Conservation (phyloP, 2,888 invertebrate species). For the Pegoplata infirma region DNA sequence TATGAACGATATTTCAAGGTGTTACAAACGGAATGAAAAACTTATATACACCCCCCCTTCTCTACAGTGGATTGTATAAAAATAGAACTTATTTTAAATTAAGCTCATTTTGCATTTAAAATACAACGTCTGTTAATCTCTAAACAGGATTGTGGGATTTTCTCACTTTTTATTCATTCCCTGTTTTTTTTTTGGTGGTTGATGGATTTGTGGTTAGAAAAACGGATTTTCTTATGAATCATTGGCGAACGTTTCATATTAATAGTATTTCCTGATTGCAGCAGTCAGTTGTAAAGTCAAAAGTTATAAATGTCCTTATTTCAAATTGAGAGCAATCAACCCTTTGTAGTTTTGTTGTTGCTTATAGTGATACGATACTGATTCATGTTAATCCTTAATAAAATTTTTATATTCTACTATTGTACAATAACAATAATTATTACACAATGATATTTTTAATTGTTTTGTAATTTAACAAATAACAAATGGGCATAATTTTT, state of each 20-base stretch:
- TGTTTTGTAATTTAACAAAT: constrained; percentile 1
- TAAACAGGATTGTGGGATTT: neutral
- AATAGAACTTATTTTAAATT: neutral
- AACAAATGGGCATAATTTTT: constrained; percentile 11
- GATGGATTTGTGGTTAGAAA: constrained; percentile 37
- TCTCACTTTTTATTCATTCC: neutral
- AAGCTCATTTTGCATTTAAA: neutral
- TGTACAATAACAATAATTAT: constrained; percentile 33
- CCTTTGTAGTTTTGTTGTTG: constrained; percentile 3
- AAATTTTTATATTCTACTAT: constrained; percentile 27
- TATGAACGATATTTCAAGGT: too few relatives aligned
- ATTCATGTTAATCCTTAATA: constrained; percentile 30
- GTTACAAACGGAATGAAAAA: too few relatives aligned
- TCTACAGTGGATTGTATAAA: too few relatives aligned
- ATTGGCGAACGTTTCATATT: constrained; percentile 11
- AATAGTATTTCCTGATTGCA: constrained; percentile 1
- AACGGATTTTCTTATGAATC: constrained; percentile 6
- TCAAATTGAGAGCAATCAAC: constrained; percentile 24
- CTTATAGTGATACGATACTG: neutral
- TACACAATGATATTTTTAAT: constrained; percentile 23
- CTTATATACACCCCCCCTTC: too few relatives aligned
- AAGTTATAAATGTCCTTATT: constrained; percentile 3
- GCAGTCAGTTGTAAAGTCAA: too few relatives aligned
- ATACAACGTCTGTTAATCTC: neutral
- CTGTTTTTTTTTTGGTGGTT: neutral